Evolutionary conservation across 2,113 vertebrate genomes (phyloP), one percentile per base, ranked within the genome.

Genomic region (Sprattus sprattus): DNA sequence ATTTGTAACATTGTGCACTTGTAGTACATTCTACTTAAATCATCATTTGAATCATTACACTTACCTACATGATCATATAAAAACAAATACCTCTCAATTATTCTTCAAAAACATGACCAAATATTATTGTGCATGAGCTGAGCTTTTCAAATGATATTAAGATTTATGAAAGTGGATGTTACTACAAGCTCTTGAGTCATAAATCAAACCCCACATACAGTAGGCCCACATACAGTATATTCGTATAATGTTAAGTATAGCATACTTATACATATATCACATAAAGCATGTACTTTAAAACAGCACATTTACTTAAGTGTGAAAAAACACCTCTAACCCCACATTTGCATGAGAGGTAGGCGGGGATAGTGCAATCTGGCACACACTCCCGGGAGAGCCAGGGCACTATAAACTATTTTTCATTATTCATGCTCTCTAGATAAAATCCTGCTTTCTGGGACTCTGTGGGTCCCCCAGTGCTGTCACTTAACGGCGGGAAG

Each of bases 371-470:
- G 25, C 71, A 84, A 49, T 67, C 32, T 78, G 1, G 28, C 28
- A 6, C 84, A 75, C 83, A 18, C 82, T 16, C 85, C 85, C 18
- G 16, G 75, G 86, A 85, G 4, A 85, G 20, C 10, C 32, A 7
- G 87, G 28, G 45, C 75, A 84, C 86, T 85, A 85, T 85, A 57
- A 87, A 88, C 67, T 86, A 28, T 6, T 39, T 52, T 45, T 46
- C 81, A 89, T 92, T 90, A 86, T 57, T 89, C 85, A 83, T 32
- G 44, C 45, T 81, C 85, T 89, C 80, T 75, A 84, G 83, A 88
- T 87, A 89, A 86, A 92, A 87, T 87, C 82, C 78, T 86, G 86
- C 90, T 90, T 88, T 84, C n/a, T 81, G 57, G 88, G 82, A 89
- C 32, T 81, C 50, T 22, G 87, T 75, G 4, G 88, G 81, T 93